A percentile compares a stretch with the other conserved stretches of the same genome.
Conservation (phyloP, 2,797 vertebrate genomes). For the Notamacropus eugenii region DNA sequence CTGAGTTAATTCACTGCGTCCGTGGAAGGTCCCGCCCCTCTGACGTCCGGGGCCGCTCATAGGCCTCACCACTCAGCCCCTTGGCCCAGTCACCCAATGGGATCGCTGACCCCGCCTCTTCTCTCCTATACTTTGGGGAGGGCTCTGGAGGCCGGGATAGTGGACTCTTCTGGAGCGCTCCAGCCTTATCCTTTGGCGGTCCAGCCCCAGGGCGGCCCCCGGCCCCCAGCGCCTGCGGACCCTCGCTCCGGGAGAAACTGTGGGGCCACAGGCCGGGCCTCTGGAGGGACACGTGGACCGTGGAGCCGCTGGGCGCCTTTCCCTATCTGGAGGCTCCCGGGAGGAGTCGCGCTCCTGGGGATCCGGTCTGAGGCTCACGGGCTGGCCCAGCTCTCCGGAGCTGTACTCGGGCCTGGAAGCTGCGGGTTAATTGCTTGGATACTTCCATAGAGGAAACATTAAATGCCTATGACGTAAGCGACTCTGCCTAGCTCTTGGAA, state of each 20-base stretch:
- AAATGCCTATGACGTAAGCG: too few relatives aligned
- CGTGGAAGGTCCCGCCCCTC: neutral
- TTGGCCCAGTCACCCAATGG: neutral
- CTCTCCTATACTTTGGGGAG: too few relatives aligned
- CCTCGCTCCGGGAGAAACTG: neutral
- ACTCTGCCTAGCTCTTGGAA: neutral
- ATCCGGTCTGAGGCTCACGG: neutral
- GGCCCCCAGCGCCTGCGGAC: neutral
- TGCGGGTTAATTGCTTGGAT: neutral
- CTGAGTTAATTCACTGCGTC: too few relatives aligned
- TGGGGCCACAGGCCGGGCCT: too few relatives aligned
- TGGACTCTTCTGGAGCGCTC: neutral
- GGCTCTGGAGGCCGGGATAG: too few relatives aligned
- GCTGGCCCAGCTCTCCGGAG: too few relatives aligned
- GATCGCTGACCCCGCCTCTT: fast-evolving
- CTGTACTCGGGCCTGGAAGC: too few relatives aligned
- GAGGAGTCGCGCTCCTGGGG: neutral
- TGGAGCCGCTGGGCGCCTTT: too few relatives aligned
- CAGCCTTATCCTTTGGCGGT: neutral
- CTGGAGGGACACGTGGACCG: too few relatives aligned
- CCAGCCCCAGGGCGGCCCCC: too few relatives aligned
- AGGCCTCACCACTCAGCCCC: too few relatives aligned
- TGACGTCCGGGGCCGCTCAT: neutral
- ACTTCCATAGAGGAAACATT: neutral
- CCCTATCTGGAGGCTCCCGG: neutral